Conservation (phyloP, 1,140 invertebrate species). For the Cyphomyrmex costatus region DNA sequence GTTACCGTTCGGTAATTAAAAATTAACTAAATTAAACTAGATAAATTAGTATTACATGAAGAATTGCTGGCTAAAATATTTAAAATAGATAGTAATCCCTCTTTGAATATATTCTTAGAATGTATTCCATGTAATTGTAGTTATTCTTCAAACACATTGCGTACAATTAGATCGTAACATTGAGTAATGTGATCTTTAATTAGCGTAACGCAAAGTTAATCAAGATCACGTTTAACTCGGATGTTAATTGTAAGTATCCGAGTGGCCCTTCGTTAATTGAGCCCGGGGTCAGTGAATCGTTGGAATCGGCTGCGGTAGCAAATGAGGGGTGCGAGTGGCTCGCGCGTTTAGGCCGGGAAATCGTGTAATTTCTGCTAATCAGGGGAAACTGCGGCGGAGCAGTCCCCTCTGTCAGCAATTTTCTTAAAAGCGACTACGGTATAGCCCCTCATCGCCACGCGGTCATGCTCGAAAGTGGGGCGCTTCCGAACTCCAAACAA, state of each 20-base stretch:
- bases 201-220: conserved; percentile 21
- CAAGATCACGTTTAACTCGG: conserved; percentile 39
- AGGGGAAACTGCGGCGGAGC: conserved; percentile 72
- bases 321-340: background rate
- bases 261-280: conserved; percentile 66
- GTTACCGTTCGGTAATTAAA: background rate
- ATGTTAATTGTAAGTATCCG: conserved; percentile 55
- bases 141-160: conserved; percentile 1
- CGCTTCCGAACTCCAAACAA: conserved; percentile 72
- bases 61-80: conserved; percentile 10
- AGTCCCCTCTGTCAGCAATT: conserved; percentile 78
- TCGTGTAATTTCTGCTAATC: conserved; percentile 82
- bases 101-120: background rate
- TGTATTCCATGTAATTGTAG: background rate
- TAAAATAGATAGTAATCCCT: background rate
- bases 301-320: conserved; percentile 24
- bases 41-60: background rate
- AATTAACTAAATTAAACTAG: background rate
- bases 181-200: background rate
- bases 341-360: conserved; percentile 72
- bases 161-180: background rate
- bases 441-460: conserved; percentile 53
- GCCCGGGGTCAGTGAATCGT: conserved; percentile 54
- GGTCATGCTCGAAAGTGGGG: conserved; percentile 51
- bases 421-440: conserved; percentile 81